These are phyloP conservation scores for Drosophila neocordata DNA, from an alignment of 1,140 invertebrate species.

Conservation along the genomic window DNA sequence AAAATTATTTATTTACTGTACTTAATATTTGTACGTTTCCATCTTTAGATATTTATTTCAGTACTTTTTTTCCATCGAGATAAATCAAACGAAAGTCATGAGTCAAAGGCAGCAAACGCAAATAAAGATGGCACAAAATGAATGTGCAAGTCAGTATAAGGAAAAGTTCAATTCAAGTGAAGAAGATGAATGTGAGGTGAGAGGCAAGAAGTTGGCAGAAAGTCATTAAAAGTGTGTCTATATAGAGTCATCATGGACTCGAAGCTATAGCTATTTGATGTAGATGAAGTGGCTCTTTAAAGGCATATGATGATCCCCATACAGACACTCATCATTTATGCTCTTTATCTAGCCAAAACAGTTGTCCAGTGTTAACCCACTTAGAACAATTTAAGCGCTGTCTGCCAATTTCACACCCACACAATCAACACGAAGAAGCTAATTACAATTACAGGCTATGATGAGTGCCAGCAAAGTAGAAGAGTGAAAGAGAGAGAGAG, in stretches of 20 bases:
- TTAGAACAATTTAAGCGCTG: constrained; percentile 57
- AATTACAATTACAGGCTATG: constrained; percentile 67
- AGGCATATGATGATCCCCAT: neutral
- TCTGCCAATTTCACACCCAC: constrained; percentile 24
- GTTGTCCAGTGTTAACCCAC: constrained; percentile 55
- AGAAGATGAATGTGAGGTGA: constrained; percentile 11
- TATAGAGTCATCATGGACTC: neutral
- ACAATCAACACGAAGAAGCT: constrained; percentile 40
- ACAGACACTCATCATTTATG: constrained; percentile 54
- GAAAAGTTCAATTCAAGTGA: constrained; percentile 16
- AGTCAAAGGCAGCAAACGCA: constrained; percentile 9
- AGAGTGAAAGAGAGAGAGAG: neutral
- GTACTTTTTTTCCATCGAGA: neutral
- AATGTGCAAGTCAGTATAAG: constrained; percentile 7
- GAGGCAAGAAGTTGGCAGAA: constrained; percentile 8
- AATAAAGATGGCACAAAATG: constrained; percentile 13
- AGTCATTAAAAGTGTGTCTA: neutral
- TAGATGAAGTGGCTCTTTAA: neutral
- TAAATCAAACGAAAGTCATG: constrained; percentile 4
- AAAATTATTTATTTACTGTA: neutral
- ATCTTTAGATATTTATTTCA: neutral
- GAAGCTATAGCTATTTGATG: neutral
- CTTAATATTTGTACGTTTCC: neutral
- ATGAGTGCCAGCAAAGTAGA: constrained; percentile 15
- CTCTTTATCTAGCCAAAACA: constrained; percentile 38